Evolutionary conservation across 1,140 invertebrate genomes (phyloP).

Genomic region (Lineus longissimus): DNA sequence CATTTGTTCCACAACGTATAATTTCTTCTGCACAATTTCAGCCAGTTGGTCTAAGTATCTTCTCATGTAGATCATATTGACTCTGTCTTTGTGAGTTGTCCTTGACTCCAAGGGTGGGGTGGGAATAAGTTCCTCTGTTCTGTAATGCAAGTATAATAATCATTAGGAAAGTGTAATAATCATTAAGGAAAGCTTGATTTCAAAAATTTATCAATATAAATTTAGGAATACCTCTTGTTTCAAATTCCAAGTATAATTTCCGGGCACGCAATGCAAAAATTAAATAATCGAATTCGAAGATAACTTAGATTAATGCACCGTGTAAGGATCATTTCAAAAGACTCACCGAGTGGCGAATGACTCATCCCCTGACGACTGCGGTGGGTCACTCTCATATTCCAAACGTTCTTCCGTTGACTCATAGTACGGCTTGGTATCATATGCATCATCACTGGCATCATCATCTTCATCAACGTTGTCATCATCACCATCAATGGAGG

Average conservation of each 20-base stretch:
- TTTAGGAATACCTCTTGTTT: too few species aligned
- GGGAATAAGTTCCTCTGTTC: constrained; percentile 22
- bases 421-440: constrained; percentile 25
- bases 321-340: not conserved
- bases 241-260: too few species aligned
- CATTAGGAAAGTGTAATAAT: too few species aligned
- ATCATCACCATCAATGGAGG: constrained; percentile 28
- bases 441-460: constrained; percentile 26
- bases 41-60: constrained; percentile 45
- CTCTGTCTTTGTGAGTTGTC: constrained; percentile 43
- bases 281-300: too few species aligned
- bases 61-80: constrained; percentile 48
- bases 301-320: too few species aligned
- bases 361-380: constrained; percentile 15
- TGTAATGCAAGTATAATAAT: constrained; percentile 9
- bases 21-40: constrained; percentile 42
- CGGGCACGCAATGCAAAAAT: too few species aligned
- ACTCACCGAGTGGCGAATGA: not conserved
- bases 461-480: constrained; percentile 28
- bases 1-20: constrained; percentile 44
- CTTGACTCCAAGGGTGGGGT: constrained; percentile 29
- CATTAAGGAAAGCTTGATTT: too few species aligned
- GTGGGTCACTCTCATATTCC: not conserved
- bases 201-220: too few species aligned
- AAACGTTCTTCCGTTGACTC: constrained; percentile 14